Evolutionary conservation across 2,113 vertebrate species (phyloP).

Genomic region (Pangasianodon gigas): DNA sequence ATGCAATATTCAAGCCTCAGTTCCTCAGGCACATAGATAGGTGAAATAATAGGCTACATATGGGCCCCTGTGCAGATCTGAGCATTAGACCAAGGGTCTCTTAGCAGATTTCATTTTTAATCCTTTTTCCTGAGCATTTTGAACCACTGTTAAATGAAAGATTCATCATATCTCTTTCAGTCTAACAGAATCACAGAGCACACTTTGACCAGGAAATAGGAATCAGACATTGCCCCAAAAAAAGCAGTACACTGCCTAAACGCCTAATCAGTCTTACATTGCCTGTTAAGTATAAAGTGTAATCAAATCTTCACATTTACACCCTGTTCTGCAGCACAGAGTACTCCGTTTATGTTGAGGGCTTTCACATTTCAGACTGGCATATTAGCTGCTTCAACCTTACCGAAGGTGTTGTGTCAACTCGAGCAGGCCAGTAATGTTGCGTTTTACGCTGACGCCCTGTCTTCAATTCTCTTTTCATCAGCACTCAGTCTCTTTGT

Average conservation of each 20-base stretch:
- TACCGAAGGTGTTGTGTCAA: conserved; percentile 4
- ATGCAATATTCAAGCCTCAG: neutral
- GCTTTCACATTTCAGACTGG: neutral
- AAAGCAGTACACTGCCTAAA: neutral
- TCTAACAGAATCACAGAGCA: neutral
- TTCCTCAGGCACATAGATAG: neutral
- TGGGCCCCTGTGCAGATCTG: neutral
- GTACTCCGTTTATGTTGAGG: neutral
- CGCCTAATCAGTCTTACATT: neutral
- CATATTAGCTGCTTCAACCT: neutral
- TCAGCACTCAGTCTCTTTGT: conserved; percentile 22
- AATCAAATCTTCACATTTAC: neutral
- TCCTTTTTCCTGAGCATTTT: neutral
- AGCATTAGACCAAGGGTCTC: neutral
- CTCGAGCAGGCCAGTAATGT: neutral
- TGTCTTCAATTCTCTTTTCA: conserved; percentile 13
- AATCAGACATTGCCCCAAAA: neutral
- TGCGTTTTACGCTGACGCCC: conserved; percentile 27
- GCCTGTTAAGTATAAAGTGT: neutral
- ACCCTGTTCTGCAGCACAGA: neutral
- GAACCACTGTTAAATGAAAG: neutral
- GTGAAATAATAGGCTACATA: neutral
- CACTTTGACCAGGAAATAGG: neutral
- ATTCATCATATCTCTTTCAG: neutral
- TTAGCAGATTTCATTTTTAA: neutral